Evolutionary conservation across 1,140 invertebrate species (phyloP).

Genomic region (Pantala flavescens): DNA sequence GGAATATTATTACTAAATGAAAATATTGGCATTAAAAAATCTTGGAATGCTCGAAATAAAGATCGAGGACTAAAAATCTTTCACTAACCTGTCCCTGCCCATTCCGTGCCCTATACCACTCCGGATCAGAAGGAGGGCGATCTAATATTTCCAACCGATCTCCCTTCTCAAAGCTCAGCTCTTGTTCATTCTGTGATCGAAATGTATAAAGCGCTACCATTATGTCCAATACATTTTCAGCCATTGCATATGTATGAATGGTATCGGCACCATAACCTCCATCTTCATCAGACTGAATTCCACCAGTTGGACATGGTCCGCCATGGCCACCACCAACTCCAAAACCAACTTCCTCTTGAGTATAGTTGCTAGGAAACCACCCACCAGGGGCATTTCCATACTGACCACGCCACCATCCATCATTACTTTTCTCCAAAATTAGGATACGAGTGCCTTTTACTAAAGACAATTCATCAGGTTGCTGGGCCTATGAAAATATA

Average conservation of each 20-base stretch:
- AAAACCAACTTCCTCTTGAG: slow-evolving; percentile 66
- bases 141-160: slow-evolving; percentile 91
- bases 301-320: background rate
- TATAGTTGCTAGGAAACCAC: slow-evolving; percentile 98
- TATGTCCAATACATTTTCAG: slow-evolving; percentile 86
- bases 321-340: slow-evolving; percentile 26
- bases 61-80: too few species aligned
- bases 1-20: too few species aligned
- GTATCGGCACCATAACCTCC: slow-evolving; percentile 50
- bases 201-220: slow-evolving; percentile 91
- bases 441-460: slow-evolving; percentile 83
- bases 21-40: too few species aligned
- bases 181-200: slow-evolving; percentile 90
- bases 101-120: slow-evolving; percentile 92
- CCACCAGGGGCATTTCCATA: slow-evolving; percentile 61
- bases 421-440: slow-evolving; percentile 96
- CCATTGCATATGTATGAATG: slow-evolving; percentile 82
- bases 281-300: background rate
- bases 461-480: slow-evolving; percentile 89
- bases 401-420: slow-evolving; percentile 98
- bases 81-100: slow-evolving; percentile 43
- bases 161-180: slow-evolving; percentile 93
- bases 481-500: slow-evolving; percentile 55
- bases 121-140: slow-evolving; percentile 89
- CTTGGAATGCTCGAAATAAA: too few species aligned